Evolutionary conservation across 2,797 vertebrate species (phyloP), one percentile per base, ranked within the genome.

Genomic region (Melanotaenia boesemani): DNA sequence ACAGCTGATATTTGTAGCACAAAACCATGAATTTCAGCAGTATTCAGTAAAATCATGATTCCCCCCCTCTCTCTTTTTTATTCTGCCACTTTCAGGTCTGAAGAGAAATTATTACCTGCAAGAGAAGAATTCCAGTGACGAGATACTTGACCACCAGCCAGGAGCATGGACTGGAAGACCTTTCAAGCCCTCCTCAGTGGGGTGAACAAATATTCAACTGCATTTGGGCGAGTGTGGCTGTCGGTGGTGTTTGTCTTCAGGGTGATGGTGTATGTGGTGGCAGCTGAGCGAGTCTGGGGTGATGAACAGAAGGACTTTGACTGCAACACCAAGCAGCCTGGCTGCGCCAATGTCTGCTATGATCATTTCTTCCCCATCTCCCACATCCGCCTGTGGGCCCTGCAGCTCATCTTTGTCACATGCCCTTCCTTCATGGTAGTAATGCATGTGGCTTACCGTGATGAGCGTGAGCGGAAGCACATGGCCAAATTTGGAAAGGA

Each of bases 231-330:
- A 36, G 93, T 99, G 80, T 99, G 98, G 98, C 95, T 99, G 69
- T 99, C 98, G 0, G 96, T 99, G 81, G 98, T 99, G 84, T 99
- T 99, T 0, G 95, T 99, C 39, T 99, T 99, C 91, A 93, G 97
- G 0, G 96, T 99, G 74, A 93, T 99, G 93, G 98, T 99, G 77
- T 99, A 98, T 0, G 98, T 99, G 86, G 98, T 99, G 86, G 98
- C 98, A 0, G 98, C 98, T 0, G 98, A 99, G 89, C 92, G 95
- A 0, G 98, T 99, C 52, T 99, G 98, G 98, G 96, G 98, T 0
- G 98, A 99, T 0, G 98, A 99, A 76, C 98, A 99, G 92, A 98
- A 97, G 74, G 98, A 99, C 86, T 99, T 99, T 2, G 98, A 99
- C 84, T 99, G 98, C 86, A 99, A 99, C 92, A 99, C 96, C 0